phyloP scores from a whole-genome alignment of 2,888 invertebrate species.

The Nomada flava region DNA sequence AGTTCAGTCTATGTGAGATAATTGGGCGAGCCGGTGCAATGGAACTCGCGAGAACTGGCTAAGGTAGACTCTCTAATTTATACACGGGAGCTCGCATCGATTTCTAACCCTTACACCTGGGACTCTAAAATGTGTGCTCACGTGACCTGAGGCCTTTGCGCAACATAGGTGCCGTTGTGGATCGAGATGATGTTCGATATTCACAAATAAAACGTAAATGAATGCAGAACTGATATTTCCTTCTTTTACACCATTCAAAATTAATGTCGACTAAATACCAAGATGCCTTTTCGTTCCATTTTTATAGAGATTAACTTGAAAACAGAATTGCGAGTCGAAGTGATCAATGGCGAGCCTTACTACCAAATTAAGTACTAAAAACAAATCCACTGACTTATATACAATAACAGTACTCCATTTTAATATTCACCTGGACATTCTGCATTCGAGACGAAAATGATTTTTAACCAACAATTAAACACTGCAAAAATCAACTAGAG shows the following conservation, averaged over 20 bases:
- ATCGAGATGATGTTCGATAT: conserved; percentile 40
- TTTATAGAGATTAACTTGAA: no score
- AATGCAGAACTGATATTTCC: conserved; percentile 6
- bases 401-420: no score
- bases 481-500: not conserved
- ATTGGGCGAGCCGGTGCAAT: not conserved
- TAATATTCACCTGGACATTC: not conserved
- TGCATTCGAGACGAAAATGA: not conserved
- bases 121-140: not conserved
- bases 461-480: not conserved
- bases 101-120: not conserved
- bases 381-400: no score
- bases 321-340: no score
- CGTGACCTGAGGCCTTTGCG: not conserved
- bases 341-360: no score
- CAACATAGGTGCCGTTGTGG: not conserved
- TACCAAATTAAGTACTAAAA: no score
- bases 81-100: conserved; percentile 20
- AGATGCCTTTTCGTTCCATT: no score
- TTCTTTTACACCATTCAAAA: conserved; percentile 3
- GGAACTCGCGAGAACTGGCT: conserved; percentile 11
- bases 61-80: conserved; percentile 42
- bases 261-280: no score
- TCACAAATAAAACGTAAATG: conserved; percentile 51
- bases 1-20: conserved; percentile 16